Percentiles rank a stretch among this genome's conserved stretches.
Conservation (phyloP, 1,140 invertebrate genomes). For the Phymastichus coffea region DNA sequence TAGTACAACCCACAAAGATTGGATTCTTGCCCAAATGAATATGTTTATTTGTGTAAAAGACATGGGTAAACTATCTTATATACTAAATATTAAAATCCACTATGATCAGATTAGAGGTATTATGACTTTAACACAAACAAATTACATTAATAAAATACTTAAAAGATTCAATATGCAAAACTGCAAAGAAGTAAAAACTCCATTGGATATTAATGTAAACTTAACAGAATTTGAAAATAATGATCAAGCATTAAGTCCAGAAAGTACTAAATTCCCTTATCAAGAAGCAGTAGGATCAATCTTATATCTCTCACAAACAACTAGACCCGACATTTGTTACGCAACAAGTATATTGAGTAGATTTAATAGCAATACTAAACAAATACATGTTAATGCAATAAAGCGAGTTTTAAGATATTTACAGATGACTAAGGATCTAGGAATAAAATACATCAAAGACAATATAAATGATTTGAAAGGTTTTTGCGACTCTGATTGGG, state of each 20-base stretch:
- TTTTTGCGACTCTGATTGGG: slow-evolving; percentile 8
- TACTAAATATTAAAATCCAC: background rate
- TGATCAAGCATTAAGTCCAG: background rate
- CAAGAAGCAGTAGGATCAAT: background rate
- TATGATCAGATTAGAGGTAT: background rate
- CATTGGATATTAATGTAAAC: background rate
- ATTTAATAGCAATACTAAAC: background rate
- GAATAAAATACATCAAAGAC: background rate
- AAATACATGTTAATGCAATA: background rate
- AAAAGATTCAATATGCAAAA: slow-evolving; percentile 3
- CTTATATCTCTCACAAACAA: background rate
- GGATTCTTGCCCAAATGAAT: background rate
- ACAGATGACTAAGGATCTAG: background rate
- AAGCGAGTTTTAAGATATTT: background rate
- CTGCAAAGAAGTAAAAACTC: background rate
- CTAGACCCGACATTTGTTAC: slow-evolving; percentile 7
- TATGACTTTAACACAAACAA: background rate
- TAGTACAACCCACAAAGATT: background rate
- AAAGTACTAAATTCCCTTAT: background rate
- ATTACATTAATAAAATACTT: background rate
- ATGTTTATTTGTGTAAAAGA: background rate
- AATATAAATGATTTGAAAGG: background rate
- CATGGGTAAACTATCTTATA: background rate
- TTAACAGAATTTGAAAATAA: background rate
- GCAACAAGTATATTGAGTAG: background rate